Percentiles rank a stretch among this genome's conserved stretches.
Conservation (phyloP, 2,888 invertebrate genomes). For the Acleris literana region DNA sequence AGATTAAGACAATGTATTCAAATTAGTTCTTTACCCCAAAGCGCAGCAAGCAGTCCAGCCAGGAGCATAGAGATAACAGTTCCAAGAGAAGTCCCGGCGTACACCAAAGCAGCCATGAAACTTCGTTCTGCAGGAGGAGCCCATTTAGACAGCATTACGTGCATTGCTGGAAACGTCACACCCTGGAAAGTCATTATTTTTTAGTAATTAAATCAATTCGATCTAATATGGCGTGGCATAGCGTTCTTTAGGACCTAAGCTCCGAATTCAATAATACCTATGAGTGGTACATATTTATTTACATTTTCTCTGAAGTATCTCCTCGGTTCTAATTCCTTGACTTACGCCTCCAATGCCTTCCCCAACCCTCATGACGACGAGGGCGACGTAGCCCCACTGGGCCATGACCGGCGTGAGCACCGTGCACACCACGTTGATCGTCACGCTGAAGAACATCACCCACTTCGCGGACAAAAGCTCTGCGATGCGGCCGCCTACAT, state of each 20-base stretch:
- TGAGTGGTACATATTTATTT: too few species aligned
- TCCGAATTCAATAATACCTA: too few species aligned
- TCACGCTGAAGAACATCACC: conserved; percentile 92
- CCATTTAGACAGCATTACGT: conserved; percentile 94
- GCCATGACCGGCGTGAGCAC: conserved; percentile 91
- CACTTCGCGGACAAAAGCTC: conserved; percentile 94
- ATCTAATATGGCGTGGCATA: too few species aligned
- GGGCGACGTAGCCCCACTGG: conserved; percentile 84
- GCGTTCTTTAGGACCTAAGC: too few species aligned
- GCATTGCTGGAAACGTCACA: conserved; percentile 96
- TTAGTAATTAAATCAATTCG: too few species aligned
- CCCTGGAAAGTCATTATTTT: conserved; percentile 73
- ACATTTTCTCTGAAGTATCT: too few species aligned
- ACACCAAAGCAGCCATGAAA: conserved; percentile 92
- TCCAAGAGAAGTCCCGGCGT: conserved; percentile 93
- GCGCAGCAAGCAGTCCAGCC: conserved; percentile 89
- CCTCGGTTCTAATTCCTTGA: too few species aligned
- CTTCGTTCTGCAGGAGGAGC: conserved; percentile 94
- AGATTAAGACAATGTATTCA: too few species aligned
- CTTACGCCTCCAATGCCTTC: conserved; percentile 91
- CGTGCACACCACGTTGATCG: conserved; percentile 90
- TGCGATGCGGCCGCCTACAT: conserved; percentile 88
- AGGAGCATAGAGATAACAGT: conserved; percentile 91
- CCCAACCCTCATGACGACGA: conserved; percentile 87
- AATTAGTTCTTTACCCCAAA: conserved; percentile 64